A percentile compares a stretch with the other conserved stretches of the same genome.
phyloP scores from a whole-genome alignment of 1,140 invertebrate species.

The Drosophila kurseongensis region DNA sequence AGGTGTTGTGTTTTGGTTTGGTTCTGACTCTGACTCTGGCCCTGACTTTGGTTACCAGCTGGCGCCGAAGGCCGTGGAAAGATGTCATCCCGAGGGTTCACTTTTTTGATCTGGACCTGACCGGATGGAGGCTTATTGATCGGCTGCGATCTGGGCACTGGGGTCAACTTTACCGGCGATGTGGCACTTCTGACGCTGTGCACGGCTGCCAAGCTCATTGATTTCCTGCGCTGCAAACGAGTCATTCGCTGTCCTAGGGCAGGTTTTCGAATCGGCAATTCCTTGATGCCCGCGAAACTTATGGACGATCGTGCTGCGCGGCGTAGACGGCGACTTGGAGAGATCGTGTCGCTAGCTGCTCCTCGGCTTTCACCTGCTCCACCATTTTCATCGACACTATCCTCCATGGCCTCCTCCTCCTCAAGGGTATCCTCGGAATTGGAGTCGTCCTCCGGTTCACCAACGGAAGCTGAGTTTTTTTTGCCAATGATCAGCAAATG shows the following conservation, averaged over 20 bases:
- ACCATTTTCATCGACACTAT: conserved; percentile 20
- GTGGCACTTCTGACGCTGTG: conserved; percentile 43
- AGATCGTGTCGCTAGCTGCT: background rate
- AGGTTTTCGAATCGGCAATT: conserved; percentile 43
- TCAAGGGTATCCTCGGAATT: conserved; percentile 20
- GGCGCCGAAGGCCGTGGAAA: conserved; percentile 31
- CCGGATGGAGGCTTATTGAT: background rate
- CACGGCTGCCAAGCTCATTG: conserved; percentile 33
- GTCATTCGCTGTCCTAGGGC: conserved; percentile 39
- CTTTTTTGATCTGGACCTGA: background rate
- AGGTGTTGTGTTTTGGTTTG: background rate
- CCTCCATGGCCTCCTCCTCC: conserved; percentile 26
- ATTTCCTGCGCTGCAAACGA: conserved; percentile 54
- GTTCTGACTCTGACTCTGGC: background rate
- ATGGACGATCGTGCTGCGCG: background rate
- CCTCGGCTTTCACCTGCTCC: background rate
- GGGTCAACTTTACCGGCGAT: conserved; percentile 63
- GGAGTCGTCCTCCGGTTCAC: background rate
- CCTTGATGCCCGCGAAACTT: conserved; percentile 21
- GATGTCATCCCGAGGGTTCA: conserved; percentile 28
- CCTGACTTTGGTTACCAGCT: background rate
- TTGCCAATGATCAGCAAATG: conserved; percentile 57
- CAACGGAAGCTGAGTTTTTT: conserved; percentile 16
- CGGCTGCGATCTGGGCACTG: conserved; percentile 29
- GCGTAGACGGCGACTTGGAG: conserved; percentile 15